Evolutionary conservation across 2,888 invertebrate genomes (phyloP), one percentile per base, ranked within the genome.

Genomic region (Drosophila kokeensis): DNA sequence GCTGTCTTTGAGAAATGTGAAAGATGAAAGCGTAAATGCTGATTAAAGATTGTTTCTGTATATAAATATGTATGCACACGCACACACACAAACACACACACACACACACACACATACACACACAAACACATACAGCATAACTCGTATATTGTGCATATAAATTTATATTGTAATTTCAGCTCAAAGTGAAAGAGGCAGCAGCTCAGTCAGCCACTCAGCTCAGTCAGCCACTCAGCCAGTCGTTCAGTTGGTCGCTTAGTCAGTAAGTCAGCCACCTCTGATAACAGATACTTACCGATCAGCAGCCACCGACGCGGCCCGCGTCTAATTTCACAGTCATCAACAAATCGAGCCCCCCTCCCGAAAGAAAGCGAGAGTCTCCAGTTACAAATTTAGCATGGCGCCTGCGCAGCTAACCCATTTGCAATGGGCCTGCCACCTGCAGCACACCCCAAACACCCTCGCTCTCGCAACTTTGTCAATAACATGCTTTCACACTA

Each of bases 21-120:
- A 87, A 87, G 87, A 87, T 87, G 87, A 87, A 87, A 87, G 87
- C 87, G 87, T 87, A 87, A 87, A 87, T 87, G 87, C 87, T 87
- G 87, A 87, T 90, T 87, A 84, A 90, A 87, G 90, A 87, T 90
- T 85, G 86, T 89, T 89, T 85, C 89, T 84, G 80, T 84, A 76
- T 72, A 68, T 70, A 80, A 66, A 83, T 76, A 73, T 59, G 53
- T 45, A 65, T 59, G 15, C 32, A 48, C 11, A 32, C 32, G 11
- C 32, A 32, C 32, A 67, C 29, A n/a, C n/a, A n/a, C n/a, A n/a
- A n/a, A n/a, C n/a, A n/a, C n/a, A n/a, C n/a, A 49, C 52, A 57
- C 27, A 54, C 30, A 49, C 34, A 48, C 40, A 76, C 48, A 48
- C 30, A 58, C 18, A 59, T 54, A 60, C 49, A 42, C 36, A 29